Conservation (phyloP, 2,113 vertebrate species). For the Propithecus coquereli region DNA sequence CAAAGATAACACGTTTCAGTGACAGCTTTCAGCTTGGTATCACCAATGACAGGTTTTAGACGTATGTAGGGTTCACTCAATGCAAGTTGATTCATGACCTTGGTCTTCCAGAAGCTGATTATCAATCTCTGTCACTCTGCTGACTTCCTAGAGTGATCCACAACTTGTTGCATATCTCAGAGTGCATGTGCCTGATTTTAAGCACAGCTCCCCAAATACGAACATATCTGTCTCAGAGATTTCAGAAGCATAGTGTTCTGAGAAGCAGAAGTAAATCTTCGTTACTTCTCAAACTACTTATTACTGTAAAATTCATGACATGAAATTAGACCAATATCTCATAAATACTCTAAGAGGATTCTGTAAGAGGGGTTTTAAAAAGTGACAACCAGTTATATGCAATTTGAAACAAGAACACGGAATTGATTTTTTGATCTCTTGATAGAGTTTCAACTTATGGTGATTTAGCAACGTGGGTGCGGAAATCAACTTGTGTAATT, state of each 20-base stretch:
- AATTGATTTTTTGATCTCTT: background rate
- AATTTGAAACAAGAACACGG: background rate
- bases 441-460: background rate
- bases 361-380: background rate
- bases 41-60: slow-evolving; percentile 53
- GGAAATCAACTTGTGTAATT: background rate
- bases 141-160: background rate
- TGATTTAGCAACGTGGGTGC: background rate
- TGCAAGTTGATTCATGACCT: slow-evolving; percentile 71
- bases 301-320: background rate
- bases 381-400: background rate
- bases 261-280: background rate
- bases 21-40: slow-evolving; percentile 65
- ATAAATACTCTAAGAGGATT: background rate
- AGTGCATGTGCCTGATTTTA: background rate
- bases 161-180: slow-evolving; percentile 31
- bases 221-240: background rate
- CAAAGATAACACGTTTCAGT: slow-evolving; percentile 59
- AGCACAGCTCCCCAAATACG: background rate
- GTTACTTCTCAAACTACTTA: background rate
- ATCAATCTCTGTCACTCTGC: slow-evolving; percentile 56
- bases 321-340: background rate
- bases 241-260: background rate
- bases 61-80: slow-evolving; percentile 3
- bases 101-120: slow-evolving; percentile 55